Base-by-base conservation (phyloP, 30 jellyfish, hydroid and myxozoan genomes). In the Hydra vulgaris region DNA sequence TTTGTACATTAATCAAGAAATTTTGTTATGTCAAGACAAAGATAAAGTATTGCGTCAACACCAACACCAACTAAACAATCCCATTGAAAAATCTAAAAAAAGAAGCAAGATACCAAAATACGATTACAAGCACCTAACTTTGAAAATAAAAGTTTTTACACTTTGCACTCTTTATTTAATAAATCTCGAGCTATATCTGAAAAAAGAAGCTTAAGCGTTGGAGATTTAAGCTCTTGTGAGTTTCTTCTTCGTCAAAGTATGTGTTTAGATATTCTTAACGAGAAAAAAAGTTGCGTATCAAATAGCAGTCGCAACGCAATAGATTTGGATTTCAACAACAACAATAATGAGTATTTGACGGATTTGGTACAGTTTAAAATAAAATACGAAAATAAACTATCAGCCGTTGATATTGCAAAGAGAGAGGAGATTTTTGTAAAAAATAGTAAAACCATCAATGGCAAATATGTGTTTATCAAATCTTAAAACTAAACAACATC, bases 401-500 rank as follows among this genome's bases (percentile, higher is more conserved):
- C 85, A 7, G 87, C 85, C 17, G 17, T 80, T 18, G 72, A 84
- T 1, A 21, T 80, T 25, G 87, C 87, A n/a, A 56, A 25, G 23
- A 23, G 26, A 25, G 22, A 56, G 80, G 21, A 55, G 79, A 7
- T 52, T 55, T n/a, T n/a, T n/a, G n/a, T n/a, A n/a, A n/a, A n/a
- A n/a, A n/a, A n/a, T n/a, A n/a, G n/a, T n/a, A n/a, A n/a, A n/a
- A n/a, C n/a, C n/a, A n/a, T n/a, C n/a, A n/a, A n/a, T n/a, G n/a
- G n/a, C n/a, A n/a, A n/a, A n/a, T n/a, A n/a, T n/a, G n/a, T n/a
- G n/a, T n/a, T n/a, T n/a, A n/a, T n/a, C n/a, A n/a, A n/a, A n/a
- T n/a, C n/a, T n/a, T n/a, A n/a, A n/a, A n/a, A n/a, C n/a, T n/a
- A n/a, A n/a, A n/a, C n/a, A n/a, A n/a, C n/a, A n/a, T n/a, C n/a